Base-by-base conservation (phyloP, 2,797 vertebrate species). In the Microhierax caerulescens region DNA sequence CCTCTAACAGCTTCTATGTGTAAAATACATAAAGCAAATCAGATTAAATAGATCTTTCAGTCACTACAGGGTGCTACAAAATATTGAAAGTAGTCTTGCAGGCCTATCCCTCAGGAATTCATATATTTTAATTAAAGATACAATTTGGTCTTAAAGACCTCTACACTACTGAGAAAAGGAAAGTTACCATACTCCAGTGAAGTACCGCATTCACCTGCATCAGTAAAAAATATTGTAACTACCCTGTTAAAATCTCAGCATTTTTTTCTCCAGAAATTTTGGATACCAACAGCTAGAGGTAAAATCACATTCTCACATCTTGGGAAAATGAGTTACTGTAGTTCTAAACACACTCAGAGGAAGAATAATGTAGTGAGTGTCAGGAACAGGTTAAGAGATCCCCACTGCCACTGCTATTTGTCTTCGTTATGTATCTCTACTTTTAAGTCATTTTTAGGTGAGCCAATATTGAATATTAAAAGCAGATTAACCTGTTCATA, bases 41-140 rank as follows among this genome's bases (percentile, higher is more conserved):
- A 95, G 45, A 90, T 93, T 72, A 88, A 92, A 90, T 21, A 91
- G 56, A 88, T 60, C 84, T 90, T 95, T 80, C 80, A 65, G 70
- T 92, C 95, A 93, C 81, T 72, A 85, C 68, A 91, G 88, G 74
- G 86, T 83, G 69, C 60, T 85, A 50, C n/a, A 76, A 78, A 93
- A 95, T 93, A 85, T 85, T 94, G 79, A 93, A 86, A 74, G 76
- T n/a, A 90, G 75, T 34, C 7, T 8, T 64, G 43, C 18, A 59
- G 60, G 78, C 88, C 77, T 79, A 11, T 72, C 48, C 76, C 90
- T 94, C 51, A 59, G 87, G 92, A 96, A 91, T 82, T 67, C 51
- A 73, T 60, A 20, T 36, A 79, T 86, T 95, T 85, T 95, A 82
- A 95, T 90, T 84, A 93, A 95, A 96, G 82, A 67, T 45, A 53